Conservation (phyloP, 2,797 vertebrate species). For the Chelon auratus region DNA sequence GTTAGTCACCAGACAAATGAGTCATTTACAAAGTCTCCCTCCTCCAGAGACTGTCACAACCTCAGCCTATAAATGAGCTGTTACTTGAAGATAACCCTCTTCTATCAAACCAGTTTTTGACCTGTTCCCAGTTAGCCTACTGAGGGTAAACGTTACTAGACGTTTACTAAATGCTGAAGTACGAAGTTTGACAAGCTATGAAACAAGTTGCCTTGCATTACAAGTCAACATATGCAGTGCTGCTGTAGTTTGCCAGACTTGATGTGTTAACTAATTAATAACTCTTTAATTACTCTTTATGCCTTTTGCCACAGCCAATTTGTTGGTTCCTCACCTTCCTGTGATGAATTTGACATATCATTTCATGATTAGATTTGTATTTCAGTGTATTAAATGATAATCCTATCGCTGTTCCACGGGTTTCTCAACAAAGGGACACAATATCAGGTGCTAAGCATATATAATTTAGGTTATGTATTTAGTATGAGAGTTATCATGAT, state of each 20-base stretch:
- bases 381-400: neutral
- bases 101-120: neutral
- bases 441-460: neutral
- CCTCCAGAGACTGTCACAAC: neutral
- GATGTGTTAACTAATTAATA: neutral
- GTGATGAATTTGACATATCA: neutral
- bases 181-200: neutral
- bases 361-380: neutral
- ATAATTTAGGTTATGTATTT: no score
- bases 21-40: slow-evolving; percentile 21
- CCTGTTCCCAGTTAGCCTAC: neutral
- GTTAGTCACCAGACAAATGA: slow-evolving; percentile 21
- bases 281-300: no score
- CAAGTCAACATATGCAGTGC: neutral
- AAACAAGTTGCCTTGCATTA: neutral
- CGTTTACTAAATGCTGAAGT: neutral
- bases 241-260: neutral
- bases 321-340: no score
- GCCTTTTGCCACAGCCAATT: no score
- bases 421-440: neutral
- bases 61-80: neutral
- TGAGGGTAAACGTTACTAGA: neutral
- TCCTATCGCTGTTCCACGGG: neutral
- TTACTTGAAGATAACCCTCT: neutral
- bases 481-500: neutral